phyloP scores from a whole-genome alignment of 92 coral and sea anemone species.

The Umimayanthus chanpuru region DNA sequence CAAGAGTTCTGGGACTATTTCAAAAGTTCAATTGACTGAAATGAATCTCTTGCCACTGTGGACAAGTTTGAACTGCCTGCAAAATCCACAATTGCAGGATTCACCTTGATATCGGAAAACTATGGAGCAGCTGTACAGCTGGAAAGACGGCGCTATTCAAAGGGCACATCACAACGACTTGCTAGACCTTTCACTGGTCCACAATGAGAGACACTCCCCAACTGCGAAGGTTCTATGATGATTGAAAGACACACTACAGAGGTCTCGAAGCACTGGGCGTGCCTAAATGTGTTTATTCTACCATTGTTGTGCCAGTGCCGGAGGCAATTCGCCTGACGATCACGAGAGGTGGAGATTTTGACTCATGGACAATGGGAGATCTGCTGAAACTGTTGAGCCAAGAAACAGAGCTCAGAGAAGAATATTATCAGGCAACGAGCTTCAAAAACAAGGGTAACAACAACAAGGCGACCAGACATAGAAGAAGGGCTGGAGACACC shows the following conservation, averaged over 20 bases:
- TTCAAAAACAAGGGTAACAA: background rate
- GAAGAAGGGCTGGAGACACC: too few species aligned
- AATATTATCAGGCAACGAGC: slow-evolving; percentile 12
- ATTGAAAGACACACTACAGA: slow-evolving; percentile 51
- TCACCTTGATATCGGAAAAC: slow-evolving; percentile 57
- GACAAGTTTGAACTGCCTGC: slow-evolving; percentile 67
- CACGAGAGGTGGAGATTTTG: slow-evolving; percentile 58
- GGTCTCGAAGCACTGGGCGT: slow-evolving; percentile 58
- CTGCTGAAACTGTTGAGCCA: slow-evolving; percentile 27
- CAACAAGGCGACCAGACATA: background rate
- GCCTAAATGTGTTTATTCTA: slow-evolving; percentile 48
- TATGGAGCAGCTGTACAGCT: slow-evolving; percentile 52
- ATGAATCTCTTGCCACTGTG: slow-evolving; percentile 43
- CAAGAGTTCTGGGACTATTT: too few species aligned
- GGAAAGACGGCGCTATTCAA: slow-evolving; percentile 51
- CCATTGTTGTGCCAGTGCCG: slow-evolving; percentile 62
- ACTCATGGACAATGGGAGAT: slow-evolving; percentile 56
- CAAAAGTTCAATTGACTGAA: slow-evolving; percentile 46
- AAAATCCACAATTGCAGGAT: slow-evolving; percentile 58
- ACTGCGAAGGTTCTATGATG: slow-evolving; percentile 57
- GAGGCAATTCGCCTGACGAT: slow-evolving; percentile 60
- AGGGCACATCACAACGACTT: slow-evolving; percentile 62
- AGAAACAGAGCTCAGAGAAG: slow-evolving; percentile 52
- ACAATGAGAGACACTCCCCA: slow-evolving; percentile 49
- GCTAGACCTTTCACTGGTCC: slow-evolving; percentile 38